A percentile compares a stretch with the other conserved stretches of the same genome.
Evolutionary conservation across 92 coral and sea anemone species (phyloP).

Genomic region (Parazoanthus darwini): DNA sequence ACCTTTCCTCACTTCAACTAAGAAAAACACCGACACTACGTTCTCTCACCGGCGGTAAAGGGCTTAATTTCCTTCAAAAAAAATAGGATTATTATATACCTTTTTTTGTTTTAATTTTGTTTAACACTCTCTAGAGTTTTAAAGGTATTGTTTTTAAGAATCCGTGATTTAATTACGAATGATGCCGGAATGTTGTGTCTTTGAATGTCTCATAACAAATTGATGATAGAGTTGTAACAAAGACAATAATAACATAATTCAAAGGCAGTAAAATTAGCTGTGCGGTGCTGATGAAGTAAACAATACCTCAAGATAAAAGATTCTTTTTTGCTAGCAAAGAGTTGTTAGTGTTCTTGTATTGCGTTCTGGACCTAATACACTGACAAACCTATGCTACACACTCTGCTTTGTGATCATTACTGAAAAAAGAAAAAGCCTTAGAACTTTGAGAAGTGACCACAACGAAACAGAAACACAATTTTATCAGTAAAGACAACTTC

Average conservation of each 20-base stretch:
- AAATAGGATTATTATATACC: neutral
- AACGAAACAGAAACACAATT: constrained; percentile 14
- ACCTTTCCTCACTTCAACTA: neutral
- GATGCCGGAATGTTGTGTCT: neutral
- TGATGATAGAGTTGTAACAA: constrained; percentile 6
- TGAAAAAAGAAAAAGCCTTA: neutral
- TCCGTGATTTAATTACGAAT: neutral
- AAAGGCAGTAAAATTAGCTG: constrained; percentile 12
- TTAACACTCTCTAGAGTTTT: neutral
- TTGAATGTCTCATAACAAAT: constrained; percentile 3
- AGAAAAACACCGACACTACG: neutral
- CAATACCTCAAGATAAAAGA: neutral
- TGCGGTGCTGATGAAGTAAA: neutral
- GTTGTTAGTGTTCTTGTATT: neutral
- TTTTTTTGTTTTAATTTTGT: constrained; percentile 20
- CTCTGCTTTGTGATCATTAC: neutral
- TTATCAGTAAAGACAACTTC: neutral
- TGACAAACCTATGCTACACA: neutral
- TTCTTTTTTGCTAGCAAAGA: neutral
- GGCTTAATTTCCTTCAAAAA: neutral
- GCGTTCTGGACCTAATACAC: neutral
- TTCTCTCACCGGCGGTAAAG: neutral
- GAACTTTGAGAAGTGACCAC: neutral
- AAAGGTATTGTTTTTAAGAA: neutral
- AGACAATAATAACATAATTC: constrained; percentile 6